Base-by-base conservation (phyloP, 2,113 vertebrate genomes). In the Dendrocopos noguchii region DNA sequence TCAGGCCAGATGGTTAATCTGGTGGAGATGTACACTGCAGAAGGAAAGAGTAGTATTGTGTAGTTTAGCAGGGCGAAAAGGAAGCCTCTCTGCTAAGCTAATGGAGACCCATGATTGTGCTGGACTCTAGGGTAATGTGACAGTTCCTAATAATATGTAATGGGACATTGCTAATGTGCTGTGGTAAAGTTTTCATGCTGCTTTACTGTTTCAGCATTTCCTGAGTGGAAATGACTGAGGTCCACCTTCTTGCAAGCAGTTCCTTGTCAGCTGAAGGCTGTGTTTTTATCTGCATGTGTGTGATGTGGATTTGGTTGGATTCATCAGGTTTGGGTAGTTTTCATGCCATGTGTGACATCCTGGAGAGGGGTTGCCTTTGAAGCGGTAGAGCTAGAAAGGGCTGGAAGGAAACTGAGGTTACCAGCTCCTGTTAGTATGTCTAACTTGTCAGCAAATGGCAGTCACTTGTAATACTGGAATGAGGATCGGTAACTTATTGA, bases 1-100 rank as follows among this genome's bases (percentile, higher is more conserved):
- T 83, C 65, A 93, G 90, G 72, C 85, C 95, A 96, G 79, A 91
- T 95, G 59, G 96, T 93, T 87, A 70, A 91, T 93, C 90, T 96
- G 74, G 95, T 95, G 91, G 84, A 95, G 82, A 70, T 2, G 2
- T 86, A 80, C 61, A 84, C 93, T 60, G 84, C 90, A 90, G 90
- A 88, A 90, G 87, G 55, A 93, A 92, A 86, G 82, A 80, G 76
- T 76, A 70, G 50, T 57, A 73, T 72, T 95, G 73, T 91, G 82
- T 94, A 81, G 70, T 84, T 96, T 81, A 91, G 87, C 70, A 87
- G 76, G 44, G 39, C 90, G 68, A 93, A 72, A 84, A 94, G 90
- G 93, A 96, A 96, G 63, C 34, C 73, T 34, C 65, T 94, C 57
- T 34, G 47, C 59, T 88, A 86, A 81, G 76, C 76, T 95, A 95